Evolutionary conservation across 2,113 vertebrate genomes (phyloP).

Genomic region (Tilapia sparmanii): DNA sequence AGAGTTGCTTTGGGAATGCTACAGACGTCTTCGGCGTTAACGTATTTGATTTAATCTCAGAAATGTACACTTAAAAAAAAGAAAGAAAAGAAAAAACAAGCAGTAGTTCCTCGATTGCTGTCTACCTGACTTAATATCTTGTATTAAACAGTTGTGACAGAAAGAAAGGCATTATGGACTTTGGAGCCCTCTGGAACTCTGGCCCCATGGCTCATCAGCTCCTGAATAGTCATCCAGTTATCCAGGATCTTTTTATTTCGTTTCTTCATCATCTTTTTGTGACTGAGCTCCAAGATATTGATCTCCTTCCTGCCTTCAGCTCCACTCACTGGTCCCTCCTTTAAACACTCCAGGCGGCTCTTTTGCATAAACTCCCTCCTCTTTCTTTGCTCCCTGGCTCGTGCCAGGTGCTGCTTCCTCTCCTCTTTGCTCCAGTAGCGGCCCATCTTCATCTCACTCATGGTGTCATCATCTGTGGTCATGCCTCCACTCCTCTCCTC

Average conservation of each 20-base stretch:
- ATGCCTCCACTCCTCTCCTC: constrained; percentile 90
- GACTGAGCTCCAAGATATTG: constrained; percentile 94
- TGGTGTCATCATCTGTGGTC: constrained; percentile 91
- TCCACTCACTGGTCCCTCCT: constrained; percentile 79
- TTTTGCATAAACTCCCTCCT: constrained; percentile 94
- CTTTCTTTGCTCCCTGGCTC: constrained; percentile 88
- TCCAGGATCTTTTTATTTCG: constrained; percentile 97
- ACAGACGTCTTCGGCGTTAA: constrained; percentile 19
- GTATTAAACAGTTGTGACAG: constrained; percentile 86
- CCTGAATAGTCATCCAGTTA: constrained; percentile 99
- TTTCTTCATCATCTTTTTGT: constrained; percentile 98
- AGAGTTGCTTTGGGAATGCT: constrained; percentile 11
- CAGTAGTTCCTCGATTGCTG: constrained; percentile 1
- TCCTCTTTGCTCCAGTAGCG: constrained; percentile 98
- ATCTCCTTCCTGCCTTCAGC: constrained; percentile 83
- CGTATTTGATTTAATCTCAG: not conserved
- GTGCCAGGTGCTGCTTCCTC: constrained; percentile 88
- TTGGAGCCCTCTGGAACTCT: constrained; percentile 87
- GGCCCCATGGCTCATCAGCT: constrained; percentile 94
- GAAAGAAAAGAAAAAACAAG: not conserved
- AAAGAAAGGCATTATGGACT: constrained; percentile 93
- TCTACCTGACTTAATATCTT: not conserved
- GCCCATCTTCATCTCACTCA: constrained; percentile 97
- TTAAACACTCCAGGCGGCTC: constrained; percentile 87
- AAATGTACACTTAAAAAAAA: not conserved